A percentile compares a stretch with the other conserved stretches of the same genome.
These are phyloP conservation scores for Irena cyanogastra DNA, from an alignment of 2,113 vertebrate genomes.

Conservation along the genomic window DNA sequence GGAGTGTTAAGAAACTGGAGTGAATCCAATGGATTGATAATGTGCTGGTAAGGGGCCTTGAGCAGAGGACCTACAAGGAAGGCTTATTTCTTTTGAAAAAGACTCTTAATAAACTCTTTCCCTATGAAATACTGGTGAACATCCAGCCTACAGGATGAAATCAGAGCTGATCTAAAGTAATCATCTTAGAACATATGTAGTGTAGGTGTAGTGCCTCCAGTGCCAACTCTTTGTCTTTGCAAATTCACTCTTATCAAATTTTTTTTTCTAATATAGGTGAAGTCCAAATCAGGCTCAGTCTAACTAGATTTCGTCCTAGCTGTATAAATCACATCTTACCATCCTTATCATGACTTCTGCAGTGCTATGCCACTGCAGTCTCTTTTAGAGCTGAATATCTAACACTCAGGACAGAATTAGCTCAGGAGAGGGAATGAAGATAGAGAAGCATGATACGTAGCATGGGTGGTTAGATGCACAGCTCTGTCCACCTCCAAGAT, in stretches of 20 bases:
- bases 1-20: not conserved
- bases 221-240: not conserved
- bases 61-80: not conserved
- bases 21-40: not conserved
- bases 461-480: not conserved
- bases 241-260: not conserved
- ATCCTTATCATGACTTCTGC: not conserved
- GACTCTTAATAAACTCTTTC: not conserved
- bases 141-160: not conserved
- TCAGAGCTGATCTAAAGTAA: not conserved
- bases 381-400: not conserved
- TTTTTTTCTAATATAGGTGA: not conserved
- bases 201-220: not conserved
- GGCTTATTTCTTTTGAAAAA: not conserved
- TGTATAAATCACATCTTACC: not conserved
- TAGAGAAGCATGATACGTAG: not conserved
- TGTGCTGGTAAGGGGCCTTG: not conserved
- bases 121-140: not conserved
- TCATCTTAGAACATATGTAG: not conserved
- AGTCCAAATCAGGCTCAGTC: not conserved
- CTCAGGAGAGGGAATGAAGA: not conserved
- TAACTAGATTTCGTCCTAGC: not conserved
- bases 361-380: not conserved
- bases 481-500: not conserved
- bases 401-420: not conserved